These are phyloP conservation scores for Panthera tigris DNA, from an alignment of 2,113 vertebrate species.

Conservation along the genomic window DNA sequence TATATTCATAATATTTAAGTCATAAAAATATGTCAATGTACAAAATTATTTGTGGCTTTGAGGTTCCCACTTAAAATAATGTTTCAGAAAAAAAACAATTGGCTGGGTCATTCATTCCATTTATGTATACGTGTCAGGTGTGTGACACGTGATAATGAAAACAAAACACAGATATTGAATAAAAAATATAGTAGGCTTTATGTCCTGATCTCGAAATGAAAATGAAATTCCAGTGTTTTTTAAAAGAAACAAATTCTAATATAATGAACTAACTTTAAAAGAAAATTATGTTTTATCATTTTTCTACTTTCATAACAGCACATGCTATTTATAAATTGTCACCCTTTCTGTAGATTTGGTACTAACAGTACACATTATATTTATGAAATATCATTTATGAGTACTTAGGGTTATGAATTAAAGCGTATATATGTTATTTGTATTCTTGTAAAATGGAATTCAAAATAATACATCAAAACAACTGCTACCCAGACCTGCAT, in stretches of 20 bases:
- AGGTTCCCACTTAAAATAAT: slow-evolving; percentile 54
- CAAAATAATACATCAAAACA: slow-evolving; percentile 40
- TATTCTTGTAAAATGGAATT: not conserved
- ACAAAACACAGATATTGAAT: slow-evolving; percentile 66
- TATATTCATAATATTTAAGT: slow-evolving; percentile 8
- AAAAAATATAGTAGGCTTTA: slow-evolving; percentile 11
- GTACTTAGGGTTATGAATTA: not conserved
- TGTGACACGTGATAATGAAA: slow-evolving; percentile 75
- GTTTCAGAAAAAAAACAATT: slow-evolving; percentile 58
- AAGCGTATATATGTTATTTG: not conserved
- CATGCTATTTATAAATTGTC: not conserved
- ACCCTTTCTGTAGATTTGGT: not conserved
- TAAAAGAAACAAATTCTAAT: slow-evolving; percentile 11
- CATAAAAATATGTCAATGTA: slow-evolving; percentile 20
- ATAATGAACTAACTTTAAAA: not conserved
- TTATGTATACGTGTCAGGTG: slow-evolving; percentile 65
- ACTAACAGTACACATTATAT: not conserved
- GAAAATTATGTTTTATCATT: slow-evolving; percentile 48
- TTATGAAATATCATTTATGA: not conserved
- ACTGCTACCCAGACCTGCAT: not conserved
- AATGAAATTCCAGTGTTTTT: not conserved
- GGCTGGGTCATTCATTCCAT: slow-evolving; percentile 53
- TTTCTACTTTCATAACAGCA: not conserved
- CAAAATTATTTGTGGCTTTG: slow-evolving; percentile 55
- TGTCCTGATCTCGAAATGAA: slow-evolving; percentile 57